Evolutionary conservation across 2,888 invertebrate genomes (phyloP).

Genomic region (Byasa hedistus): DNA sequence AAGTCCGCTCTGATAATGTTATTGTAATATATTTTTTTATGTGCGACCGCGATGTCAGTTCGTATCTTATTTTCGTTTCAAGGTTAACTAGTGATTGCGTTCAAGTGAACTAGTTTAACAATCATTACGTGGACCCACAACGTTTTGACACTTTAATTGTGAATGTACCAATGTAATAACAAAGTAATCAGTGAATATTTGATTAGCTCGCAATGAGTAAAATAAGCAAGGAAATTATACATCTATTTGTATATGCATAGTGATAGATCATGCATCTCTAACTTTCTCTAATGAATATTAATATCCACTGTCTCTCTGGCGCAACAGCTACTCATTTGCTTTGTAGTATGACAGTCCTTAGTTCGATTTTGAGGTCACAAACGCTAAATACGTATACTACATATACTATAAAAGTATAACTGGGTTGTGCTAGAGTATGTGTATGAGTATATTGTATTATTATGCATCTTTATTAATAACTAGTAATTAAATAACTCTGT

Average conservation of each 20-base stretch:
- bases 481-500: no score
- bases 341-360: no score
- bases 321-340: no score
- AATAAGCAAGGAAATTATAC: no score
- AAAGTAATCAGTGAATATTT: background rate
- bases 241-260: background rate
- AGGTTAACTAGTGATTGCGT: constrained; percentile 25
- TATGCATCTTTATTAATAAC: no score
- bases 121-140: constrained; percentile 10
- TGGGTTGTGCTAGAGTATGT: background rate
- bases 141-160: constrained; percentile 11
- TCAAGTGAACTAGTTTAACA: constrained; percentile 15
- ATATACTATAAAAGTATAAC: no score
- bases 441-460: background rate
- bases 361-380: no score
- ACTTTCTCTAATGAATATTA: no score
- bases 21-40: constrained; percentile 23
- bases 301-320: no score
- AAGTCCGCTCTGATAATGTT: constrained; percentile 8
- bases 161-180: constrained; percentile 1
- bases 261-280: no score
- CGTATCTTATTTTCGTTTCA: constrained; percentile 18
- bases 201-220: no score
- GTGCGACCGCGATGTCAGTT: constrained; percentile 3
- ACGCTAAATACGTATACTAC: no score